These are phyloP conservation scores for Amphipyra tragopoginis DNA, from an alignment of 2,888 invertebrate species.

Conservation along the genomic window DNA sequence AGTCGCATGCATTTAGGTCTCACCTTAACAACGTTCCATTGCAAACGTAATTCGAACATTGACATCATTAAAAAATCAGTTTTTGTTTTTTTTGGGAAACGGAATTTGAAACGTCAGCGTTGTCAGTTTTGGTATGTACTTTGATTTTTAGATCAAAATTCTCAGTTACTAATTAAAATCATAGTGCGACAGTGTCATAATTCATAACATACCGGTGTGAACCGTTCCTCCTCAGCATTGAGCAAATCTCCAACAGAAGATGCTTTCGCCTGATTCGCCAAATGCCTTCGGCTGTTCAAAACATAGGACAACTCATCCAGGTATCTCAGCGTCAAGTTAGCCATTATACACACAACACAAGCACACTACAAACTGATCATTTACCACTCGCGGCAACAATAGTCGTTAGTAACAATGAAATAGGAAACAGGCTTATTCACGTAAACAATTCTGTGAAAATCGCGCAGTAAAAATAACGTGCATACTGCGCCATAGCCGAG, in stretches of 20 bases:
- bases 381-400: slow-evolving; percentile 63
- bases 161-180: slow-evolving; percentile 31
- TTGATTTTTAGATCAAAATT: slow-evolving; percentile 37
- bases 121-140: slow-evolving; percentile 38
- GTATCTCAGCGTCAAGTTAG: slow-evolving; percentile 85
- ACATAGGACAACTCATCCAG: slow-evolving; percentile 88
- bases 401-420: slow-evolving; percentile 55
- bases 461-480: slow-evolving; percentile 51
- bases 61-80: slow-evolving; percentile 15
- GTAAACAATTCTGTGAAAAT: slow-evolving; percentile 67
- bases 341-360: slow-evolving; percentile 75
- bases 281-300: slow-evolving; percentile 81
- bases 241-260: slow-evolving; percentile 87
- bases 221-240: slow-evolving; percentile 83
- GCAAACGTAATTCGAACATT: slow-evolving; percentile 34
- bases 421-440: slow-evolving; percentile 66
- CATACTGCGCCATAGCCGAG: slow-evolving; percentile 67
- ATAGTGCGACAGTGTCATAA: slow-evolving; percentile 35
- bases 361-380: slow-evolving; percentile 58
- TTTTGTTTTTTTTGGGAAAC: slow-evolving; percentile 27
- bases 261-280: slow-evolving; percentile 83
- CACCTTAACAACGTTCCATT: slow-evolving; percentile 39
- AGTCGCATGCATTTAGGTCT: slow-evolving; percentile 29
- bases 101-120: slow-evolving; percentile 38
- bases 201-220: slow-evolving; percentile 77